Percentiles rank a stretch among this genome's conserved stretches.
Evolutionary conservation across 2,888 invertebrate species (phyloP).

Genomic region (Rhabditophanes sp.): DNA sequence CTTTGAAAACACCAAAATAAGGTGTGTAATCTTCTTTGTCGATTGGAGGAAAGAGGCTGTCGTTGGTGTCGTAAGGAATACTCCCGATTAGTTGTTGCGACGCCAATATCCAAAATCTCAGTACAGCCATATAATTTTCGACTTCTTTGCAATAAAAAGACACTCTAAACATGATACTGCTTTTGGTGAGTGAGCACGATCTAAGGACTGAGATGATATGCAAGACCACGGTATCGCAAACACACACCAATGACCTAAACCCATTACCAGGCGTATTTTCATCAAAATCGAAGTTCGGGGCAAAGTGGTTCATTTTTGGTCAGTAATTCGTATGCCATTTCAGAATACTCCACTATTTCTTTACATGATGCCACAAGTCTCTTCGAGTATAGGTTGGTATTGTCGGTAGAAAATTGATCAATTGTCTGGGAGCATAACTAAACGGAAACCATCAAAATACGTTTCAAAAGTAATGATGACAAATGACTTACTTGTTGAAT

Average conservation of each 20-base stretch:
- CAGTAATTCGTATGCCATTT: conserved; percentile 24
- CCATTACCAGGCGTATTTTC: conserved; percentile 72
- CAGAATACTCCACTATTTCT: conserved; percentile 8
- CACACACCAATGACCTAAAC: conserved; percentile 63
- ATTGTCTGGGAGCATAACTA: too few species aligned
- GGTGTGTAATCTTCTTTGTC: conserved; percentile 52
- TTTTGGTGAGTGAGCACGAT: conserved; percentile 59
- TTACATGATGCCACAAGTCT: too few species aligned
- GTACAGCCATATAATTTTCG: conserved; percentile 16
- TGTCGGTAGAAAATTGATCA: too few species aligned
- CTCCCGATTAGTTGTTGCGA: conserved; percentile 17
- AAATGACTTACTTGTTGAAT: conserved; percentile 24
- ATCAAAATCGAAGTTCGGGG: conserved; percentile 64
- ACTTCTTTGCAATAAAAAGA: conserved; percentile 54
- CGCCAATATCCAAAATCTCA: conserved; percentile 18
- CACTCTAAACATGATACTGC: conserved; percentile 66
- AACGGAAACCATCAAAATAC: not conserved
- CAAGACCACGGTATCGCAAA: conserved; percentile 62
- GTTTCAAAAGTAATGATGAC: conserved; percentile 5
- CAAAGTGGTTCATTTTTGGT: conserved; percentile 5
- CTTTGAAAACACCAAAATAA: conserved; percentile 61
- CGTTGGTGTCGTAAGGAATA: too few species aligned
- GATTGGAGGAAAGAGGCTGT: conserved; percentile 58
- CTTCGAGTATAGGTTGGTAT: too few species aligned
- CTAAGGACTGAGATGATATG: conserved; percentile 59